phyloP scores from a whole-genome alignment of 2,888 invertebrate species.

The Aphelenchoides bicaudatus region DNA sequence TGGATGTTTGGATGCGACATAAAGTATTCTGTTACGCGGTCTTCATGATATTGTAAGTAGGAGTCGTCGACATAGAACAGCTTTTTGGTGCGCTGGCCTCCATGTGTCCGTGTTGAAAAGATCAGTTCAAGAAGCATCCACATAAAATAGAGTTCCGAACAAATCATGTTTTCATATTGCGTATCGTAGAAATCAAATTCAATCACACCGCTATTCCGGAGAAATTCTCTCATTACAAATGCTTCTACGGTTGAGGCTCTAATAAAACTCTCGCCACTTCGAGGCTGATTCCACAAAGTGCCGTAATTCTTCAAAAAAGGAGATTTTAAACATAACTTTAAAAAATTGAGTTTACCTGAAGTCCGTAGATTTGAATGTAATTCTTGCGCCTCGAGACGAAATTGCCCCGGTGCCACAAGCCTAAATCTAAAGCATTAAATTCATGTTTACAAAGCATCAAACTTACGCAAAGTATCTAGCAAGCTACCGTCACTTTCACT shows the following conservation, averaged over 20 bases:
- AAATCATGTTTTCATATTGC: neutral
- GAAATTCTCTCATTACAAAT: neutral
- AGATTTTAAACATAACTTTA: neutral
- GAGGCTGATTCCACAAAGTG: neutral
- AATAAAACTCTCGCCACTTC: constrained; percentile 1
- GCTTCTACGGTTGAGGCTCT: neutral
- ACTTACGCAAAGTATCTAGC: neutral
- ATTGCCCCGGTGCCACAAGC: neutral
- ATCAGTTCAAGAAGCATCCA: constrained; percentile 11
- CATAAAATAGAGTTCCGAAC: neutral
- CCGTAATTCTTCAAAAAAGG: neutral
- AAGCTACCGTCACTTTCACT: constrained; percentile 2
- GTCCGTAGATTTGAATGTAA: constrained; percentile 6
- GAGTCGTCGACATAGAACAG: neutral
- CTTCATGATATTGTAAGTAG: neutral
- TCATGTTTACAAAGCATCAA: no score
- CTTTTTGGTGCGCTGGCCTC: no score
- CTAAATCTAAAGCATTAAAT: no score
- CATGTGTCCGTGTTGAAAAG: no score
- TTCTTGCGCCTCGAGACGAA: neutral
- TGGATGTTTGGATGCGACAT: neutral
- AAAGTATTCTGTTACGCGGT: neutral
- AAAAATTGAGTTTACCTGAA: neutral
- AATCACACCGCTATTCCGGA: neutral
- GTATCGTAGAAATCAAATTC: neutral